Conservation (phyloP, 37 sponge, comb jelly and placozoan species). For the Halisarca cf. caerulea region DNA sequence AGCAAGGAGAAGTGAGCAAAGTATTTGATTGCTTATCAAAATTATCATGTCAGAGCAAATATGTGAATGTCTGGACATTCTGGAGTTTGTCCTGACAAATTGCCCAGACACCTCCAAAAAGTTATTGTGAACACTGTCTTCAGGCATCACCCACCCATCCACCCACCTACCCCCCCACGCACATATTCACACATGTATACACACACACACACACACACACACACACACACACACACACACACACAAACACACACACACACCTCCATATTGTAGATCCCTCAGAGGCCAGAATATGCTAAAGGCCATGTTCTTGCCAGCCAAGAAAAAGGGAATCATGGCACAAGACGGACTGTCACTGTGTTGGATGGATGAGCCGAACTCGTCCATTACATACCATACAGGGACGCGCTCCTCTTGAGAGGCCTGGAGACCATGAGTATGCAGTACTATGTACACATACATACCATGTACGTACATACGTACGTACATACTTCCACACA, state of each 20-base stretch:
- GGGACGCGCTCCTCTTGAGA: conserved; percentile 54
- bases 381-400: conserved; percentile 94
- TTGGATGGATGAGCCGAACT: conserved; percentile 72
- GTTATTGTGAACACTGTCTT: too few species aligned
- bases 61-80: too few species aligned
- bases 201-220: background rate
- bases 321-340: conserved; percentile 84
- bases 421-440: background rate
- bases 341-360: conserved; percentile 76
- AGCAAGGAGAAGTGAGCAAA: too few species aligned
- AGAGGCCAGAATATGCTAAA: conserved; percentile 83
- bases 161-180: background rate
- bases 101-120: too few species aligned
- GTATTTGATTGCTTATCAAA: too few species aligned
- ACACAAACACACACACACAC: conserved; percentile 33
- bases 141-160: too few species aligned
- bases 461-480: too few species aligned
- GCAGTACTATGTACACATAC: background rate
- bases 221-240: conserved; percentile 4
- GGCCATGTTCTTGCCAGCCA: conserved; percentile 59
- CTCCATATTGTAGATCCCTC: conserved; percentile 55
- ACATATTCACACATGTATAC: background rate
- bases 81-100: too few species aligned
- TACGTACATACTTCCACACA: too few species aligned
- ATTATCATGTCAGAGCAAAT: too few species aligned